phyloP scores from a whole-genome alignment of 2,113 vertebrate genomes.

The Melanocharis versteri region DNA sequence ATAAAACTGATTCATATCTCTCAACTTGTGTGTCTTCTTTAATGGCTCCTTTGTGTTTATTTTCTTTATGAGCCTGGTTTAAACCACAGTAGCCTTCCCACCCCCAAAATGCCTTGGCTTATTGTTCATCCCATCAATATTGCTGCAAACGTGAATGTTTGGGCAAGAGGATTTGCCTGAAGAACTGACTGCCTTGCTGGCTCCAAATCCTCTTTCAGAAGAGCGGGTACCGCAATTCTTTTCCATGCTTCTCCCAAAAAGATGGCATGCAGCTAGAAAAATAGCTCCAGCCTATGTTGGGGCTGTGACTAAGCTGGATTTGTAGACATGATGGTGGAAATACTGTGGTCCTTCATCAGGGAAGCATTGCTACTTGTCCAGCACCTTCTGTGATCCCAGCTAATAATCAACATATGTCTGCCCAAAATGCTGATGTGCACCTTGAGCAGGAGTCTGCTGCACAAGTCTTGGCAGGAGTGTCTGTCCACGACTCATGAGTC shows the following conservation, averaged over 20 bases:
- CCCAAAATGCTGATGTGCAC: background rate
- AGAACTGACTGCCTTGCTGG: background rate
- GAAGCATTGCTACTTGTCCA: background rate
- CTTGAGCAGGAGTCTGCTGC: background rate
- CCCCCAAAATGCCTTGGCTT: background rate
- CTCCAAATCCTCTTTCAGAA: background rate
- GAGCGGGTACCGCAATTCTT: background rate
- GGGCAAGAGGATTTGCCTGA: background rate
- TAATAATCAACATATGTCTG: background rate
- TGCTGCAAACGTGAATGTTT: background rate
- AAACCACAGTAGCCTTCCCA: background rate
- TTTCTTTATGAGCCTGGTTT: background rate
- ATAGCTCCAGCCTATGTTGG: background rate
- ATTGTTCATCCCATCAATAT: background rate
- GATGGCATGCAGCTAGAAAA: background rate
- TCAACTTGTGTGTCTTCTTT: conserved; percentile 53
- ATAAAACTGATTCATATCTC: conserved; percentile 73
- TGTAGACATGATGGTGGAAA: background rate
- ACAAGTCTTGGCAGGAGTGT: background rate
- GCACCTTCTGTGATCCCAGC: background rate
- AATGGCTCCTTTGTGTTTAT: background rate
- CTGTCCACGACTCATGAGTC: rapidly evolving
- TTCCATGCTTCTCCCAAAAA: background rate
- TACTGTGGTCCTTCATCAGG: background rate
- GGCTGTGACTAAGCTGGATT: background rate